phyloP scores from a whole-genome alignment of 2,113 vertebrate genomes.

The Indri indri region DNA sequence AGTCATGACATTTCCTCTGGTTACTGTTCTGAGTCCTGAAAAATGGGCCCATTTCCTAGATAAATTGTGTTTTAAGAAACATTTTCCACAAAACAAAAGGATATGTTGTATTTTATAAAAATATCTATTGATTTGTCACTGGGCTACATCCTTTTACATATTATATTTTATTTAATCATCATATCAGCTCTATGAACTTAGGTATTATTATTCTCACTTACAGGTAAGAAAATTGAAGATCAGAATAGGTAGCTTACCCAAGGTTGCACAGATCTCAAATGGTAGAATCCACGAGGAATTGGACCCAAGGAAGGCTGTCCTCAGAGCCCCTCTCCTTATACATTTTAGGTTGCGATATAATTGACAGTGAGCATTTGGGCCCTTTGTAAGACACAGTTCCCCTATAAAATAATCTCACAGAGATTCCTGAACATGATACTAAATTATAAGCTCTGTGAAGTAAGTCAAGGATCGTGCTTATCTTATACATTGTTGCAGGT shows the following conservation, averaged over 20 bases:
- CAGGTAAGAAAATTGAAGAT: background rate
- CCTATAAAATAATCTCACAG: background rate
- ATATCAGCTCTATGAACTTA: background rate
- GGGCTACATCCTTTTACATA: background rate
- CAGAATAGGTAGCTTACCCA: background rate
- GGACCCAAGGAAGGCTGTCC: no score
- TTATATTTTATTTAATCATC: background rate
- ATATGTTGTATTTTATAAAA: background rate
- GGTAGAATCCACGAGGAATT: background rate
- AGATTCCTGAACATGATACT: background rate
- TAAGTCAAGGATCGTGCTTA: background rate
- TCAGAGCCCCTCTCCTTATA: background rate
- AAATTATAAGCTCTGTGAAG: background rate
- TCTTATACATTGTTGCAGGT: background rate
- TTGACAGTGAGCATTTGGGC: background rate
- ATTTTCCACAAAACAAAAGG: background rate
- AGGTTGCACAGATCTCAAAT: background rate
- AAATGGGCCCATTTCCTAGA: background rate
- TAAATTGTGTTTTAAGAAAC: background rate
- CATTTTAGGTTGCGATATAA: background rate
- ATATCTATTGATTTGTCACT: slow-evolving; percentile 22
- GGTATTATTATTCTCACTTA: background rate
- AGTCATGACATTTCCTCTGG: slow-evolving; percentile 13
- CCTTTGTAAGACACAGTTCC: background rate
- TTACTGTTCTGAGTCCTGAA: slow-evolving; percentile 17